phyloP scores from a whole-genome alignment of 2,797 vertebrate genomes.

The Clamator glandarius region DNA sequence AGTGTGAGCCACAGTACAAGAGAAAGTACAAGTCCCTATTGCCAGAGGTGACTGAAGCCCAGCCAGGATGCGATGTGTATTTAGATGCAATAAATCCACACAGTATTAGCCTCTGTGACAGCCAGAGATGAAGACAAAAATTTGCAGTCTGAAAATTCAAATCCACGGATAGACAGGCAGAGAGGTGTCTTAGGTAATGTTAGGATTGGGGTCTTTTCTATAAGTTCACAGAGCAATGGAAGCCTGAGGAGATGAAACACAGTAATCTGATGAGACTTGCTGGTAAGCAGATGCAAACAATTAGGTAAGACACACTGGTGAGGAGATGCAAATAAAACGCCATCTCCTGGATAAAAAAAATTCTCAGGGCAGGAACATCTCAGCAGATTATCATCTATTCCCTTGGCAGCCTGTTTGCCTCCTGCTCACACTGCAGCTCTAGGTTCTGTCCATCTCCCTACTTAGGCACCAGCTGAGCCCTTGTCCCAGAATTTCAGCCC shows the following conservation, averaged over 20 bases:
- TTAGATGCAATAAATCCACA: neutral
- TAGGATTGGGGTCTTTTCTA: neutral
- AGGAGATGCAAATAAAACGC: neutral
- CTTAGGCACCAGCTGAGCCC: neutral
- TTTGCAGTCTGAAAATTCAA: neutral
- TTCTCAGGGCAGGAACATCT: neutral
- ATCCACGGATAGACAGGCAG: neutral
- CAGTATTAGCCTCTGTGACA: neutral
- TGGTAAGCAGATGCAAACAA: neutral
- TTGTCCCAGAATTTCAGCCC: neutral
- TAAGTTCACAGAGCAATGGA: neutral
- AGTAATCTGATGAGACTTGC: neutral
- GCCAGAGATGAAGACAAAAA: neutral
- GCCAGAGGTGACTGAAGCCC: neutral
- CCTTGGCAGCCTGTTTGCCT: neutral
- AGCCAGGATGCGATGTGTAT: neutral
- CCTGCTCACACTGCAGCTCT: rapidly evolving
- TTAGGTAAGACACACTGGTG: neutral
- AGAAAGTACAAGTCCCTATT: neutral
- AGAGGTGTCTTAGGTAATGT: neutral
- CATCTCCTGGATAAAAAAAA: neutral
- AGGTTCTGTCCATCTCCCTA: neutral
- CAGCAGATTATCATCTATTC: neutral
- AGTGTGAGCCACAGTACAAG: neutral
- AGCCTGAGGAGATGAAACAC: neutral